phyloP scores from a whole-genome alignment of 2,797 vertebrate species.

The Sparus aurata region DNA sequence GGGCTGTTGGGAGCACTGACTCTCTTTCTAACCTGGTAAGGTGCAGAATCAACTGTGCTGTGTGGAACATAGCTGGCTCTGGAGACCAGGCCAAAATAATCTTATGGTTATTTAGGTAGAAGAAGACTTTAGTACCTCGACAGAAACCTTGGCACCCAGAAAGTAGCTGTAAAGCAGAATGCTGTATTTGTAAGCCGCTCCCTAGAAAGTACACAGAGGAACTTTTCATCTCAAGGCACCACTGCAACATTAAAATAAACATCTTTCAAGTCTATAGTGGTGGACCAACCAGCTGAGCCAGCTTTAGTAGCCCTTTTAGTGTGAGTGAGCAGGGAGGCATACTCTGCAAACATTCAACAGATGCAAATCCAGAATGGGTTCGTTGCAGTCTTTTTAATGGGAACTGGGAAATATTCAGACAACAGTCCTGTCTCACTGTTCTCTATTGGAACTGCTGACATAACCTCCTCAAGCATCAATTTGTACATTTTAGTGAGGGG shows the following conservation, averaged over 20 bases:
- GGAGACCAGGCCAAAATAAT: conserved; percentile 46
- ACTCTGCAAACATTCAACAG: conserved; percentile 4
- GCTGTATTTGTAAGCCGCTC: conserved; percentile 33
- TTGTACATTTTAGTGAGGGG: background rate
- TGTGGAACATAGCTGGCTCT: conserved; percentile 12
- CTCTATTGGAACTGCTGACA: conserved; percentile 6
- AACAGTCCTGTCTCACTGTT: background rate
- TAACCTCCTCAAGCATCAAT: background rate
- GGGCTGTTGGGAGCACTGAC: background rate
- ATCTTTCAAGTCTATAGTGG: conserved; percentile 35
- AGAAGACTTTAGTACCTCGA: conserved; percentile 28
- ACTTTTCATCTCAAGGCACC: conserved; percentile 37
- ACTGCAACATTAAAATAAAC: conserved; percentile 42
- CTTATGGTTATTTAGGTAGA: conserved; percentile 33
- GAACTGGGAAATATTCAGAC: background rate
- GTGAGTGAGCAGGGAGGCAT: conserved; percentile 12
- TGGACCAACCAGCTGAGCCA: conserved; percentile 33
- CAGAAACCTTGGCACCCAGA: conserved; percentile 31
- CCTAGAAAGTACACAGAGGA: conserved; percentile 29
- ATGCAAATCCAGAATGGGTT: conserved; percentile 17
- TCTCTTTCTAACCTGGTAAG: conserved; percentile 17
- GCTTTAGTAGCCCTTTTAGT: conserved; percentile 11
- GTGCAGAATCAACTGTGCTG: conserved; percentile 28
- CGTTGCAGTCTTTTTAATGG: conserved; percentile 1
- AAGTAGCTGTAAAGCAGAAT: conserved; percentile 29